Conservation (phyloP, 2,888 invertebrate genomes). For the Stegana nigrithorax region DNA sequence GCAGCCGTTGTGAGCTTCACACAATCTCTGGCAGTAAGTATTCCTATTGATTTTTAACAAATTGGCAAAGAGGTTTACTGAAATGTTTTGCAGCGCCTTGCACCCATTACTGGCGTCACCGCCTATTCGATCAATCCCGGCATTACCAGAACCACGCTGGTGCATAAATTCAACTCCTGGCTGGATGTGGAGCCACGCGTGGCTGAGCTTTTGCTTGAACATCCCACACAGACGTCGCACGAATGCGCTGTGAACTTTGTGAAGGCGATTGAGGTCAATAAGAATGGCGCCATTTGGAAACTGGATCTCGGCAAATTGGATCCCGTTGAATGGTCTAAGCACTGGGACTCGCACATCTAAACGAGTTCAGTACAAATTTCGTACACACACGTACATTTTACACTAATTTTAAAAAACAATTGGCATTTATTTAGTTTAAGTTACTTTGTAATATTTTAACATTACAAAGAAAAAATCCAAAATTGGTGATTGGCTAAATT, state of each 20-base stretch:
- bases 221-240: slow-evolving; percentile 41
- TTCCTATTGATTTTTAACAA: not conserved
- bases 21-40: slow-evolving; percentile 59
- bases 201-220: slow-evolving; percentile 32
- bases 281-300: slow-evolving; percentile 65
- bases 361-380: not conserved
- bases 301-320: slow-evolving; percentile 54
- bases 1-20: slow-evolving; percentile 67
- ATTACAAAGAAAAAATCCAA: not conserved
- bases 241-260: slow-evolving; percentile 58
- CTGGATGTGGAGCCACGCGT: slow-evolving; percentile 45
- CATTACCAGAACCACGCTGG: slow-evolving; percentile 45
- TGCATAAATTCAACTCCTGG: slow-evolving; percentile 50
- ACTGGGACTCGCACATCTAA: slow-evolving; percentile 55
- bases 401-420: not conserved
- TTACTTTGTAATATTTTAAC: not conserved
- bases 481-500: not conserved
- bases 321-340: slow-evolving; percentile 42
- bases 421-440: not conserved
- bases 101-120: slow-evolving; percentile 48
- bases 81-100: slow-evolving; percentile 29
- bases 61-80: slow-evolving; percentile 42
- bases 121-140: slow-evolving; percentile 52
- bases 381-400: not conserved
- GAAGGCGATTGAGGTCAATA: slow-evolving; percentile 54